phyloP scores from a whole-genome alignment of 2,113 vertebrate species.

The Nicator chloris region DNA sequence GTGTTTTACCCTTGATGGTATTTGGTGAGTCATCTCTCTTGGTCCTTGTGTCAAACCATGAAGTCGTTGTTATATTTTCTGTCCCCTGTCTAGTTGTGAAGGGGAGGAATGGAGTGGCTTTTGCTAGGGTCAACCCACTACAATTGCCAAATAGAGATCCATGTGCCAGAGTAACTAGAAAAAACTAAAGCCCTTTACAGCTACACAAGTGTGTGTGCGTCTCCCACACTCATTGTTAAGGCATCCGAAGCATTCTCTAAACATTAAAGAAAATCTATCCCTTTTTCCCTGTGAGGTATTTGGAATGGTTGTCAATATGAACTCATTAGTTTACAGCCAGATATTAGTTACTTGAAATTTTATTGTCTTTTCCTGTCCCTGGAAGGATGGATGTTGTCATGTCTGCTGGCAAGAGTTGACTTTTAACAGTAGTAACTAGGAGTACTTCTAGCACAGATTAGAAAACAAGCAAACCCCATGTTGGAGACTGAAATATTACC shows the following conservation, averaged over 20 bases:
- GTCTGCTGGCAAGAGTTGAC: neutral
- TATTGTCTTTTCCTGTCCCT: neutral
- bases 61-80: neutral
- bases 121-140: neutral
- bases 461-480: neutral
- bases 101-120: neutral
- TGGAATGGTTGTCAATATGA: neutral
- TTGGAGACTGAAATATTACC: neutral
- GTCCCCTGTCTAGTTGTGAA: neutral
- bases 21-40: neutral
- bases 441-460: neutral
- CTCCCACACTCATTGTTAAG: neutral
- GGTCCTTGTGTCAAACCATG: neutral
- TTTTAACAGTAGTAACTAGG: neutral
- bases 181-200: neutral
- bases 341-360: neutral
- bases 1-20: neutral
- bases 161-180: neutral
- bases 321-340: neutral
- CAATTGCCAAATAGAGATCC: neutral
- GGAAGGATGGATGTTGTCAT: neutral
- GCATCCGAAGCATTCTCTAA: neutral
- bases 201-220: fast-evolving
- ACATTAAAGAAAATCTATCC: neutral
- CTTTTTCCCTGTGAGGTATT: neutral